These are phyloP conservation scores for Calephelis nemesis DNA, from an alignment of 1,140 invertebrate species.

Conservation along the genomic window DNA sequence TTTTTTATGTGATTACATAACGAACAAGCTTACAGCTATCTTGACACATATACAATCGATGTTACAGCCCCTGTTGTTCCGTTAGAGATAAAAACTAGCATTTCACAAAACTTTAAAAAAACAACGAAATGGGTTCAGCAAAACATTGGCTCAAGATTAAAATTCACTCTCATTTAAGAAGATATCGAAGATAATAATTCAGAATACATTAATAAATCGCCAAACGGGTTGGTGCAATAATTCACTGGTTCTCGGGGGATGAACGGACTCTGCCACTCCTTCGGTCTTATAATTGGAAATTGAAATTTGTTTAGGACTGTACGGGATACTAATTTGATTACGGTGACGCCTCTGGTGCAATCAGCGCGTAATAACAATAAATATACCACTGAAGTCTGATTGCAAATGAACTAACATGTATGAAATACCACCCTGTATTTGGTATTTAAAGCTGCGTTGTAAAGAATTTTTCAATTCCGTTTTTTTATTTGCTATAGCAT, in stretches of 20 bases:
- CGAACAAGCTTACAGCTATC: no score
- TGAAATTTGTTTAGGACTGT: constrained; percentile 76
- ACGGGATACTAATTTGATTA: constrained; percentile 67
- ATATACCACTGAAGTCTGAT: constrained; percentile 45
- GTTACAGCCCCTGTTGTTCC: no score
- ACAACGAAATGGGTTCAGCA: neutral
- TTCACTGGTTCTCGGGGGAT: constrained; percentile 59
- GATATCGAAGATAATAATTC: constrained; percentile 54
- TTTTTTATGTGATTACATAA: no score
- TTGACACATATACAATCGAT: no score
- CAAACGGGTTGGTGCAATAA: constrained; percentile 57
- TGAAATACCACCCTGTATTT: neutral
- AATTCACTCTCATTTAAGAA: constrained; percentile 48
- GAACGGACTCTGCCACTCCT: constrained; percentile 42
- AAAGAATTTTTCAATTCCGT: no score
- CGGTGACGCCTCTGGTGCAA: constrained; percentile 53
- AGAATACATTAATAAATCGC: constrained; percentile 65
- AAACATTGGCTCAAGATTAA: constrained; percentile 19
- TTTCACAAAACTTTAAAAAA: neutral
- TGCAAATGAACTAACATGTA: constrained; percentile 6
- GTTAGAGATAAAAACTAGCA: no score
- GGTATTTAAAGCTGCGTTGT: neutral
- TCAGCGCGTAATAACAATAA: constrained; percentile 65
- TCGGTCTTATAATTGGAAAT: constrained; percentile 71
- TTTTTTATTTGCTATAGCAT: no score